Evolutionary conservation across 2,888 invertebrate species (phyloP).

Genomic region (Caenorhabditis imperialis): DNA sequence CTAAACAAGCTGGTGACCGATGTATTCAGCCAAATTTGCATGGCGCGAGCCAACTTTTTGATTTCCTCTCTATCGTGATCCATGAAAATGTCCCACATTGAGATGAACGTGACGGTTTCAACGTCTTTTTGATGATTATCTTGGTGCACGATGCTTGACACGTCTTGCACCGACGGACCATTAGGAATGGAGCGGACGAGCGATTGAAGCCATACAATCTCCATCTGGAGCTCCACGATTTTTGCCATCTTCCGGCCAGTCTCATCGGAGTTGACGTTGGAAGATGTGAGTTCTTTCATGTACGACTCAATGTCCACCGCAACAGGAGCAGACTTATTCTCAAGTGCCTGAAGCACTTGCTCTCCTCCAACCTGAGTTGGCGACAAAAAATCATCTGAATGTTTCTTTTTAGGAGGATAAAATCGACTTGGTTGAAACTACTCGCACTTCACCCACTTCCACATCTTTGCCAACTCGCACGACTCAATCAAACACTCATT

Average conservation of each 20-base stretch:
- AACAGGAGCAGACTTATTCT: not conserved
- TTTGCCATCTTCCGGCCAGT: constrained; percentile 17
- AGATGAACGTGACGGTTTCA: constrained; percentile 27
- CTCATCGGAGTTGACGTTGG: constrained; percentile 9
- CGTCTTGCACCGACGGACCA: constrained; percentile 13
- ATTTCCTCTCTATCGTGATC: constrained; percentile 40
- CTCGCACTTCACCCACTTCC: too few species aligned
- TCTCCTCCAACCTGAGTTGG: constrained; percentile 17
- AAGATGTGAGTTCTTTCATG: constrained; percentile 10
- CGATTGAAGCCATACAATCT: constrained; percentile 20
- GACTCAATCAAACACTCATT: too few species aligned
- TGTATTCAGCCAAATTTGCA: constrained; percentile 30
- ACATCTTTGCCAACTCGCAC: too few species aligned
- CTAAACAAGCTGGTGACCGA: constrained; percentile 5
- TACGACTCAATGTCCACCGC: constrained; percentile 13
- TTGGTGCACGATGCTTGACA: constrained; percentile 6
- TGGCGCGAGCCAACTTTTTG: constrained; percentile 21
- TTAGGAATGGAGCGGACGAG: constrained; percentile 19
- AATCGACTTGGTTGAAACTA: too few species aligned
- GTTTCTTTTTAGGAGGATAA: too few species aligned
- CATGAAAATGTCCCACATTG: constrained; percentile 27
- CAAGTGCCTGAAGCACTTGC: constrained; percentile 3
- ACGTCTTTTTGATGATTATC: constrained; percentile 18
- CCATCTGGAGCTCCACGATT: constrained; percentile 19
- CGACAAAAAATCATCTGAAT: too few species aligned